phyloP scores from a whole-genome alignment of 2,113 vertebrate species.

The Chrysemys picta region DNA sequence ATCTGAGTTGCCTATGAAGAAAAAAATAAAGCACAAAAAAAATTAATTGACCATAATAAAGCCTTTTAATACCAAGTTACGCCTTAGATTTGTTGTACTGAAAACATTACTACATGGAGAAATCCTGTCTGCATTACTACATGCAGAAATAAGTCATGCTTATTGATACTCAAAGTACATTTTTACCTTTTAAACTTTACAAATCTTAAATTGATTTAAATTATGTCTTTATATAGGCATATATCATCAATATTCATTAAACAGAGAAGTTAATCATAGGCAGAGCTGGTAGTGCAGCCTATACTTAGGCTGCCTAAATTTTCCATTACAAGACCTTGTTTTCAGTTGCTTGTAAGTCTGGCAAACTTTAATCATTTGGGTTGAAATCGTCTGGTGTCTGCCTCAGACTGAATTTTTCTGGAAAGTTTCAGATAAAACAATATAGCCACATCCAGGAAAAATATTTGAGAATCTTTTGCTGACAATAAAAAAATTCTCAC shows the following conservation, averaged over 20 bases:
- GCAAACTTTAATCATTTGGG: background rate
- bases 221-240: background rate
- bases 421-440: background rate
- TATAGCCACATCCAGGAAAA: background rate
- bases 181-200: background rate
- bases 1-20: constrained; percentile 88
- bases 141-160: background rate
- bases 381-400: background rate
- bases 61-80: background rate
- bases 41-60: background rate
- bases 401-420: background rate
- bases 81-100: background rate
- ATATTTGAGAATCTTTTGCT: background rate
- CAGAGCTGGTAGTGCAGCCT: background rate
- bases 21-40: background rate
- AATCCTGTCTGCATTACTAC: background rate
- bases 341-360: background rate
- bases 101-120: background rate
- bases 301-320: background rate
- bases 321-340: background rate
- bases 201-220: too few relatives aligned
- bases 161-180: background rate
- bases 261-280: background rate
- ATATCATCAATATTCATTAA: background rate
- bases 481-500: background rate